These are phyloP conservation scores for Brachypodius melanocephalos DNA, from an alignment of 2,113 vertebrate species.

Conservation along the genomic window DNA sequence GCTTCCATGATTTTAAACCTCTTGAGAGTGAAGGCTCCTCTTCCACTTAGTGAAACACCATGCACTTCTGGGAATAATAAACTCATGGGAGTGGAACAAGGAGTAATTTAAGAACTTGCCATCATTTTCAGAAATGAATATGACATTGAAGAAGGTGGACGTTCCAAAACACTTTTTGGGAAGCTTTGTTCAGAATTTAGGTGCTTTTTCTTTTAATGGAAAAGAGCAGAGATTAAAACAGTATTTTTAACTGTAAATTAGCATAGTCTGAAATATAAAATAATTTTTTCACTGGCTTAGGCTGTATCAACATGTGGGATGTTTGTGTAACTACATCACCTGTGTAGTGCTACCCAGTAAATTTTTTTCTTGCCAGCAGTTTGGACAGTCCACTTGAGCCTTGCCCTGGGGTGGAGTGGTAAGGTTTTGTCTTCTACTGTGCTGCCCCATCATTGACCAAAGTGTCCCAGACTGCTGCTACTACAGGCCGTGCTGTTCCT, in stretches of 20 bases:
- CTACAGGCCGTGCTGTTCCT: background rate
- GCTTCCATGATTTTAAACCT: background rate
- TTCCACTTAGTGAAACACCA: background rate
- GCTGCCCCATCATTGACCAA: background rate
- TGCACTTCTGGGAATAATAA: background rate
- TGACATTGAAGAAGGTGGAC: background rate
- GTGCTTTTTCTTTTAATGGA: background rate
- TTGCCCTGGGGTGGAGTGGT: background rate
- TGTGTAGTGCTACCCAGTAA: rapidly evolving
- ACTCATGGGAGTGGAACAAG: background rate
- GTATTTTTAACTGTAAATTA: background rate
- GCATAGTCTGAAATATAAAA: background rate
- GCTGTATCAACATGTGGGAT: background rate
- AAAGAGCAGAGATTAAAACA: background rate
- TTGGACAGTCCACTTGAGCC: background rate
- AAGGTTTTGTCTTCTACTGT: background rate
- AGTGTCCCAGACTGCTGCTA: background rate
- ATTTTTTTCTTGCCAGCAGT: background rate
- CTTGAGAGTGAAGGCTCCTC: background rate
- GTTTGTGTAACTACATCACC: background rate
- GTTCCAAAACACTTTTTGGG: background rate
- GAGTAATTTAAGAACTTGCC: background rate
- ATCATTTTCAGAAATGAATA: background rate
- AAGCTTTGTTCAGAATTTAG: background rate
- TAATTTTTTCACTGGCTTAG: background rate